A percentile compares a stretch with the other conserved stretches of the same genome.
phyloP scores from a whole-genome alignment of 1,140 invertebrate species.

The Drosophila nebulosa region DNA sequence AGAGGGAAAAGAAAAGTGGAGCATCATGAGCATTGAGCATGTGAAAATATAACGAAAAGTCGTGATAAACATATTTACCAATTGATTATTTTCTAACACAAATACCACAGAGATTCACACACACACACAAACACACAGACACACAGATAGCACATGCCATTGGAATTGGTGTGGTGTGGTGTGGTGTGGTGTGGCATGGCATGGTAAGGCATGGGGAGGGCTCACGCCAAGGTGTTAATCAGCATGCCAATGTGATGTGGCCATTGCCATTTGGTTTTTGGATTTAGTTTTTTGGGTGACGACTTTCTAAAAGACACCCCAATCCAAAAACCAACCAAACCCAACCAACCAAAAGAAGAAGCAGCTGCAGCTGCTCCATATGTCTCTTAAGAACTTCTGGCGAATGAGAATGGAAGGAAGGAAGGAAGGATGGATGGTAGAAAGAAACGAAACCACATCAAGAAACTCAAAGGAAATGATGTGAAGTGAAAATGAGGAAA shows the following conservation, averaged over 20 bases:
- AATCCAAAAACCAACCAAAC: not conserved
- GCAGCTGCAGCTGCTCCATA: not conserved
- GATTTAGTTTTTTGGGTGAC: not conserved
- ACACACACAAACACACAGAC: conserved; percentile 11
- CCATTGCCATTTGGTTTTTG: not conserved
- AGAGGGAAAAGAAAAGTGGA: conserved; percentile 48
- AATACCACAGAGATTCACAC: conserved; percentile 13
- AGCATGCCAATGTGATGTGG: conserved; percentile 37
- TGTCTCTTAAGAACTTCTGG: not conserved
- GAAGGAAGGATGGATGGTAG: not conserved
- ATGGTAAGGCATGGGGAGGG: conserved; percentile 12
- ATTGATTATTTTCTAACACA: conserved; percentile 70
- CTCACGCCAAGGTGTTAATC: conserved; percentile 68
- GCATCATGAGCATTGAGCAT: conserved; percentile 37
- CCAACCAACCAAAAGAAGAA: not conserved
- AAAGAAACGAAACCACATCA: too few relatives aligned
- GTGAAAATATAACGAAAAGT: conserved; percentile 62
- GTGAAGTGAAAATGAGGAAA: too few relatives aligned
- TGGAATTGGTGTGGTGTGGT: conserved; percentile 10
- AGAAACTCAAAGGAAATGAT: too few relatives aligned
- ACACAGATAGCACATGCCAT: conserved; percentile 21
- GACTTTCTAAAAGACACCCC: not conserved
- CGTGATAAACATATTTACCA: conserved; percentile 78
- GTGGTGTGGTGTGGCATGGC: not conserved
- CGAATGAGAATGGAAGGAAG: not conserved